Conservation (phyloP, 1,140 invertebrate genomes). For the Heliconius eleuchia region DNA sequence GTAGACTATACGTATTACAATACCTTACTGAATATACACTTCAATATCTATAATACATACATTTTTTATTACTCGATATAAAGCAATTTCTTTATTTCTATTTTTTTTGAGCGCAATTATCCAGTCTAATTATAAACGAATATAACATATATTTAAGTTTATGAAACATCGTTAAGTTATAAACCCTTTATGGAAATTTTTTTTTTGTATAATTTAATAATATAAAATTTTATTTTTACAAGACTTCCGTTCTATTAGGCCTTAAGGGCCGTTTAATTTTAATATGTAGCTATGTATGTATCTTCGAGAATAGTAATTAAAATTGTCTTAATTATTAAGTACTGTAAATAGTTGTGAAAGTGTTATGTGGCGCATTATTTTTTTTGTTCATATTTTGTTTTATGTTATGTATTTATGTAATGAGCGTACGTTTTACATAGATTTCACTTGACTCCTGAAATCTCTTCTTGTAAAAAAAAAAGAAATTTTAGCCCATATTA, state of each 20-base stretch:
- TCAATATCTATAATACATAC: constrained; percentile 43
- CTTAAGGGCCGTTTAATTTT: constrained; percentile 67
- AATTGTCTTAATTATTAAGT: constrained; percentile 70
- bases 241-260: constrained; percentile 68
- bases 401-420: constrained; percentile 77
- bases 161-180: constrained; percentile 39
- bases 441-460: constrained; percentile 37
- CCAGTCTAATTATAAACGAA: constrained; percentile 24
- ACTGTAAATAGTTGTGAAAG: constrained; percentile 78
- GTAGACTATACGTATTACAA: constrained; percentile 63
- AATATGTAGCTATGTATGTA: constrained; percentile 77
- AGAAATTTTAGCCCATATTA: not conserved
- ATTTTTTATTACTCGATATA: constrained; percentile 13
- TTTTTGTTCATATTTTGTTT: constrained; percentile 76
- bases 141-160: constrained; percentile 27
- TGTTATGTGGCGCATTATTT: constrained; percentile 79
- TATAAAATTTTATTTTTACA: constrained; percentile 41
- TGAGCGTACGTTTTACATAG: constrained; percentile 56
- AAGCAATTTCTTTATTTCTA: constrained; percentile 24
- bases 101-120: constrained; percentile 18
- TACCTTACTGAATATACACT: constrained; percentile 51
- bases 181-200: constrained; percentile 25
- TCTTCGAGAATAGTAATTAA: constrained; percentile 75
- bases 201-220: constrained; percentile 38
- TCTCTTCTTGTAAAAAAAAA: not conserved